phyloP scores from a whole-genome alignment of 2,797 vertebrate genomes.

The Aphelocoma californica region DNA sequence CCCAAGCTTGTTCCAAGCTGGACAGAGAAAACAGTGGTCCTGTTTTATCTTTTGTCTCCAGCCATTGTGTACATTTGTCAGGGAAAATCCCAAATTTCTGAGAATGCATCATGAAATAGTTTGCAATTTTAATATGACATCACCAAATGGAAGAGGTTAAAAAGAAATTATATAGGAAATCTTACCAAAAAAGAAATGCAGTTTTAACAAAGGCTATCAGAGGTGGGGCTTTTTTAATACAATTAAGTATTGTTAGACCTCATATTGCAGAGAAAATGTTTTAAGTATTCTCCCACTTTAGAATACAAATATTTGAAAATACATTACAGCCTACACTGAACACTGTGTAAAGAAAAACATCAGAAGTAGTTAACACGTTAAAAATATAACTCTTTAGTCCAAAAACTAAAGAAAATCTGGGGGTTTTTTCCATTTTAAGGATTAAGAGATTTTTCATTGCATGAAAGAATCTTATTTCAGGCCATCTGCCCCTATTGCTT shows the following conservation, averaged over 20 bases:
- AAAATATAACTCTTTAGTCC: slow-evolving; percentile 8
- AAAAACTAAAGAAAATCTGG: neutral
- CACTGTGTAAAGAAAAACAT: neutral
- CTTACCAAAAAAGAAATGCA: neutral
- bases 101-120: neutral
- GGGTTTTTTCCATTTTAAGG: neutral
- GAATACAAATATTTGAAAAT: neutral
- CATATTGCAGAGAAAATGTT: neutral
- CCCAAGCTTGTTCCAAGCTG: neutral
- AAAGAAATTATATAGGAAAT: neutral
- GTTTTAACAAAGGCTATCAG: neutral
- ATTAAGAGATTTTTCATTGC: slow-evolving; percentile 24
- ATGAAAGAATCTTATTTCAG: slow-evolving; percentile 5
- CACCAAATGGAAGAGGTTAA: neutral
- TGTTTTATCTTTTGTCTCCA: neutral
- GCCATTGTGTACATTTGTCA: neutral
- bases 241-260: neutral
- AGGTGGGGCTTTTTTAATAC: neutral
- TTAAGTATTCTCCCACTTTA: neutral
- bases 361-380: neutral
- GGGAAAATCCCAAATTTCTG: neutral
- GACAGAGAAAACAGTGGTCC: neutral
- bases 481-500: slow-evolving; percentile 34
- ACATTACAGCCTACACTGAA: neutral
- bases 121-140: neutral